A percentile compares a stretch with the other conserved stretches of the same genome.
phyloP scores from a whole-genome alignment of 2,888 invertebrate genomes.

The Agrotis clavis region DNA sequence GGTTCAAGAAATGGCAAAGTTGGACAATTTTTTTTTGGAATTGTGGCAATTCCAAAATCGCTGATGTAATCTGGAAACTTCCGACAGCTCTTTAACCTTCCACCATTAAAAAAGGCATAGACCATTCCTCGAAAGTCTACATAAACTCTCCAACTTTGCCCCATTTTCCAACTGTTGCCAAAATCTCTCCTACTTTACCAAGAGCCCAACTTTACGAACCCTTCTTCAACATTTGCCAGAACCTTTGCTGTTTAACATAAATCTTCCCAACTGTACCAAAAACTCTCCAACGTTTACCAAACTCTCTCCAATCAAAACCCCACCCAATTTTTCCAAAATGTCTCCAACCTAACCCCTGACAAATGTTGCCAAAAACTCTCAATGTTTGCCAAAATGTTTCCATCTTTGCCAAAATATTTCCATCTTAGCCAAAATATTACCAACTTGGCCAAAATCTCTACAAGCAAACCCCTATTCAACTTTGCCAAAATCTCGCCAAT shows the following conservation, averaged over 20 bases:
- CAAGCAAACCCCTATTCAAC: not conserved
- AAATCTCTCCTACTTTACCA: too few relatives aligned
- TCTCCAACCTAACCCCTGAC: not conserved
- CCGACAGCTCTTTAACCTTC: too few relatives aligned
- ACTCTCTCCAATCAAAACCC: too few relatives aligned
- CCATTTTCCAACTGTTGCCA: too few relatives aligned
- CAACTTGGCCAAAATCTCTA: not conserved
- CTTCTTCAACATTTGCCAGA: too few relatives aligned
- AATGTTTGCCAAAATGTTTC: not conserved
- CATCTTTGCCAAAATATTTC: not conserved
- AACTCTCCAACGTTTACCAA: not conserved
- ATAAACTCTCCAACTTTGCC: too few relatives aligned
- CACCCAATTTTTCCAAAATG: not conserved
- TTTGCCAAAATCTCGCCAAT: not conserved
- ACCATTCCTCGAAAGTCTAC: too few relatives aligned
- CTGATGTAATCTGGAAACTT: not conserved
- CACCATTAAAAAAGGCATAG: too few relatives aligned
- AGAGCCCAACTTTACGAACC: too few relatives aligned
- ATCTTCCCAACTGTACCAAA: too few relatives aligned
- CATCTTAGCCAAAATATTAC: not conserved
- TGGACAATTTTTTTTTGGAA: not conserved
- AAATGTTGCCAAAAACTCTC: not conserved
- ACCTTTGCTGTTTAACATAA: too few relatives aligned
- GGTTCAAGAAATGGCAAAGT: not conserved
- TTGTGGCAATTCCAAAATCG: not conserved